Base-by-base conservation (phyloP, 2,797 vertebrate genomes). In the Diceros bicornis region DNA sequence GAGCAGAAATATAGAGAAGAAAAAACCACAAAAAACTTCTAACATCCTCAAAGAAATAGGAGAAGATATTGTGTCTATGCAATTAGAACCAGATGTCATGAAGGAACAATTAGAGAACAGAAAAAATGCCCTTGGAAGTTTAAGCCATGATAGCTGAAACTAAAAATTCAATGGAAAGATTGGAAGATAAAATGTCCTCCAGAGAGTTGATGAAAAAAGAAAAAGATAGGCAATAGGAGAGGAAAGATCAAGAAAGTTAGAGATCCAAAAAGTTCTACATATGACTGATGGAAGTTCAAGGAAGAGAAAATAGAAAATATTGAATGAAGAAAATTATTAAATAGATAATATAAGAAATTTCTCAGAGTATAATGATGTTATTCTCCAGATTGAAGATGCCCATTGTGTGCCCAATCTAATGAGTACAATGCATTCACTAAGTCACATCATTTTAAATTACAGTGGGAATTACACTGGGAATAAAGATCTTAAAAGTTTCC, bases 31-130 rank as follows among this genome's bases (percentile, higher is more conserved):
- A 64, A 34, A 68, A 21, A 37, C 32, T 4, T n/a, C 16, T 59
- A 82, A 52, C 84, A 55, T 29, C 32, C n/a, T 92, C 50, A 74
- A 50, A 96, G 44, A 97, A 93, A 92, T 32, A n/a, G 57, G 47
- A 94, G 75, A 86, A 41, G 29, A 81, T 75, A 41, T 18, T 50
- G 41, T 64, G 44, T 61, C 75, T 62, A 82, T 82, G 41, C 89
- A 79, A 89, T 11, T 87, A 88, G 47, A 84, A 87, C 3, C 25
- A 59, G 21, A 55, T 89, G 32, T 32, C 81, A 86, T 37, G 9
- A 83, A 79, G 29, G 14, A 79, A 92, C 8, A 32, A 64, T 34
- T 32, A 62, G 61, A 94, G 55, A 69, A 59, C 8, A 91, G 21
- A 68, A 57, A 78, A 88, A 89, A 41, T n/a, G 3, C 3, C 20